These are phyloP conservation scores for Microchrysa polita DNA, from an alignment of 2,888 invertebrate genomes.

Conservation along the genomic window DNA sequence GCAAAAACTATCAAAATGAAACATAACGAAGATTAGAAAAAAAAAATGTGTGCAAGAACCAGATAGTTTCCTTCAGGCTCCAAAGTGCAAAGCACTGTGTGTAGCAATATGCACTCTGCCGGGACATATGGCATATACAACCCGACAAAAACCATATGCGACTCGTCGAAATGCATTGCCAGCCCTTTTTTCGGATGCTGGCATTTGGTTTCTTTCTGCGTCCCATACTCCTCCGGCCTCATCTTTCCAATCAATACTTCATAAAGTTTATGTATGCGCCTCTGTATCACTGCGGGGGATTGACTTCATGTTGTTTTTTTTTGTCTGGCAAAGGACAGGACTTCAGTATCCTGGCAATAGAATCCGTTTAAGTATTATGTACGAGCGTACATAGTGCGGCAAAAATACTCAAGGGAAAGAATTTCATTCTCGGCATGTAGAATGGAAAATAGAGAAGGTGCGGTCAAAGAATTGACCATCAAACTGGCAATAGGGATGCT, in stretches of 20 bases:
- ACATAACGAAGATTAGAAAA: too few species aligned
- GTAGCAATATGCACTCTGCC: too few species aligned
- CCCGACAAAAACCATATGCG: too few species aligned
- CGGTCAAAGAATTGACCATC: constrained; percentile 46
- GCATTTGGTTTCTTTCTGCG: neutral
- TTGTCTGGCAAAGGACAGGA: constrained; percentile 48
- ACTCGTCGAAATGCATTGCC: neutral
- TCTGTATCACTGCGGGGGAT: constrained; percentile 52
- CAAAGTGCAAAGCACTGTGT: too few species aligned
- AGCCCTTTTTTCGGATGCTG: neutral
- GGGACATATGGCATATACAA: too few species aligned
- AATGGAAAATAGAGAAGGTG: constrained; percentile 22
- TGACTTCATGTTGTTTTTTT: too few species aligned
- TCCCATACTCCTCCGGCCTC: neutral
- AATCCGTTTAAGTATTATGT: constrained; percentile 9
- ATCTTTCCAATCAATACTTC: constrained; percentile 34
- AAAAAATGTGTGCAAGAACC: too few species aligned
- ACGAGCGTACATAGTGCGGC: constrained; percentile 39
- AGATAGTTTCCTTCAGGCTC: too few species aligned
- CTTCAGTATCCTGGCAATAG: neutral
- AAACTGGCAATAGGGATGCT: neutral
- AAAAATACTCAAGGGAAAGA: constrained; percentile 21
- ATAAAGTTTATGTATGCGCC: constrained; percentile 44
- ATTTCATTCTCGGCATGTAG: constrained; percentile 29
- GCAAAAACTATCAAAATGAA: too few species aligned